Conservation (phyloP, 2,797 vertebrate genomes). For the Hyperoplus lanceolatus region DNA sequence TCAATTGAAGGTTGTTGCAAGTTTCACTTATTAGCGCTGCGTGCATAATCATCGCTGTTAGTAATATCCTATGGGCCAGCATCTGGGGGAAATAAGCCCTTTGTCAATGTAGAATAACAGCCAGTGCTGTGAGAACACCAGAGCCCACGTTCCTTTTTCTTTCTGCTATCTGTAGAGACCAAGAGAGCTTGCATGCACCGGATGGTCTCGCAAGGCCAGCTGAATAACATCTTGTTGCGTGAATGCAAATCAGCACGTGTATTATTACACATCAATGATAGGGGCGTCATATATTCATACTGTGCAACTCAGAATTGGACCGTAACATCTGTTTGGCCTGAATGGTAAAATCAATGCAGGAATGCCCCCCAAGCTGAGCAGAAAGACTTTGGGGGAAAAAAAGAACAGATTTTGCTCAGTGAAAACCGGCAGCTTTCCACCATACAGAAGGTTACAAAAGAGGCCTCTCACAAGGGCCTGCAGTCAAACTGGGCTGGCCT, state of each 20-base stretch:
- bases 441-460: slow-evolving; percentile 68
- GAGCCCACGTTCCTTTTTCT: slow-evolving; percentile 37
- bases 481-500: slow-evolving; percentile 62
- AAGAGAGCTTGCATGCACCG: slow-evolving; percentile 39
- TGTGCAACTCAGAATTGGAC: slow-evolving; percentile 39
- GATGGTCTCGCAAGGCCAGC: slow-evolving; percentile 42
- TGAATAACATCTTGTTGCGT: slow-evolving; percentile 55
- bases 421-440: slow-evolving; percentile 56
- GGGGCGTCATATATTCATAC: slow-evolving; percentile 25
- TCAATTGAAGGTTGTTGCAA: slow-evolving; percentile 55
- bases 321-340: slow-evolving; percentile 64
- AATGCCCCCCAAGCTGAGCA: slow-evolving; percentile 48
- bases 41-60: slow-evolving; percentile 55
- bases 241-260: slow-evolving; percentile 66
- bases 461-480: slow-evolving; percentile 62
- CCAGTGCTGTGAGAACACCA: slow-evolving; percentile 32
- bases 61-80: slow-evolving; percentile 48
- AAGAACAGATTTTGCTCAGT: slow-evolving; percentile 44
- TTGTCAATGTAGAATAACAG: slow-evolving; percentile 49
- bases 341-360: slow-evolving; percentile 68
- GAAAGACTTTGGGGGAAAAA: slow-evolving; percentile 6
- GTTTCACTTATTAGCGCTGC: slow-evolving; percentile 62
- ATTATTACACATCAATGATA: slow-evolving; percentile 52
- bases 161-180: slow-evolving; percentile 45
- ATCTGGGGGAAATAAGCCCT: slow-evolving; percentile 62